These are phyloP conservation scores for Octodonta nipae DNA, from an alignment of 2,888 invertebrate genomes.

Conservation along the genomic window DNA sequence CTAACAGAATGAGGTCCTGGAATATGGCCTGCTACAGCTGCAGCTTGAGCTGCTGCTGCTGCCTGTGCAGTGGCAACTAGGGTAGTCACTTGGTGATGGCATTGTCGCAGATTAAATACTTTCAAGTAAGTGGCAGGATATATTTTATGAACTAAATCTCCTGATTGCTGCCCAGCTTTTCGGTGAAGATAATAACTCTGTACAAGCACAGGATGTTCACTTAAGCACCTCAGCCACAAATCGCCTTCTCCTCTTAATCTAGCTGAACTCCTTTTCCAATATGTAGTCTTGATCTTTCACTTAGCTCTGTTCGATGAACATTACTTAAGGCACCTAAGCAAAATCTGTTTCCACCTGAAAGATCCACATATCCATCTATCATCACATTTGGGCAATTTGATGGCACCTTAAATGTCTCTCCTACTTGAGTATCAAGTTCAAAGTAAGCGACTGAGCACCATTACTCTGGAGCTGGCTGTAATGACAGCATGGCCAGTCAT, in stretches of 20 bases:
- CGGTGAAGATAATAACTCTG: slow-evolving; percentile 96
- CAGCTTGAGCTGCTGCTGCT: slow-evolving; percentile 93
- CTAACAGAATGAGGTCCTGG: slow-evolving; percentile 64
- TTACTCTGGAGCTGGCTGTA: slow-evolving; percentile 86
- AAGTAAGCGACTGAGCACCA: slow-evolving; percentile 99
- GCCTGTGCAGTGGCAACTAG: slow-evolving; percentile 90
- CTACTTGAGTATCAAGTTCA: slow-evolving; percentile 94
- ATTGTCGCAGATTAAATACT: slow-evolving; percentile 94
- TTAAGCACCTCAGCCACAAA: slow-evolving; percentile 90
- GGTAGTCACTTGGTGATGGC: slow-evolving; percentile 94
- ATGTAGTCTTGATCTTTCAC: slow-evolving; percentile 80
- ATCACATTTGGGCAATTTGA: slow-evolving; percentile 85
- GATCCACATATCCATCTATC: slow-evolving; percentile 85
- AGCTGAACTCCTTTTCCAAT: slow-evolving; percentile 98
- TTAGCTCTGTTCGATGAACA: slow-evolving; percentile 92
- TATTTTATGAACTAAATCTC: slow-evolving; percentile 97
- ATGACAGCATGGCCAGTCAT: slow-evolving; percentile 58
- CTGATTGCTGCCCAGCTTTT: slow-evolving; percentile 90
- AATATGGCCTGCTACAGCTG: slow-evolving; percentile 87
- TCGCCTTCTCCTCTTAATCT: slow-evolving; percentile 88
- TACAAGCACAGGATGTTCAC: slow-evolving; percentile 96
- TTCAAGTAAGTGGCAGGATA: slow-evolving; percentile 94
- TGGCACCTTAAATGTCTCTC: slow-evolving; percentile 79
- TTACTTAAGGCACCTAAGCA: slow-evolving; percentile 96
- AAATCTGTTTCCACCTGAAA: slow-evolving; percentile 91